These are phyloP conservation scores for Dryobates pubescens DNA, from an alignment of 2,797 vertebrate genomes.

Conservation along the genomic window DNA sequence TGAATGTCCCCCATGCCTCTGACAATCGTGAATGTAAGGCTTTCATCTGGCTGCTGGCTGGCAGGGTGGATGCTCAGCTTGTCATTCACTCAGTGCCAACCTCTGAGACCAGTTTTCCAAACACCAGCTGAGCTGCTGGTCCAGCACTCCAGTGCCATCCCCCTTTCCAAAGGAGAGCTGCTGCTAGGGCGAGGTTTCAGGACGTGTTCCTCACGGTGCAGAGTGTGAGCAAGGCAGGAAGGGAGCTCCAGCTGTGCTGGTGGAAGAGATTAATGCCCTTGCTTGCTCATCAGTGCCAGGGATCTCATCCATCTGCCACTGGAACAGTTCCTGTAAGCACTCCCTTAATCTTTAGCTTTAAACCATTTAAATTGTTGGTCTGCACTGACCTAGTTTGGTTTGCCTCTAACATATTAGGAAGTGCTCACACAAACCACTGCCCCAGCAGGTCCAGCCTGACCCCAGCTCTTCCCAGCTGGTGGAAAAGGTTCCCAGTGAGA, in stretches of 20 bases:
- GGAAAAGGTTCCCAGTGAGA: background rate
- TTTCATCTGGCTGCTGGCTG: background rate
- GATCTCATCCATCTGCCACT: conserved; percentile 29
- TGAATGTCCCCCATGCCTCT: background rate
- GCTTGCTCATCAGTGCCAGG: conserved; percentile 14
- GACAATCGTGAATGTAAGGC: background rate
- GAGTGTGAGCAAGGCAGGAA: accelerated
- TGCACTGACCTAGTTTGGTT: conserved; percentile 44
- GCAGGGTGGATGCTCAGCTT: background rate
- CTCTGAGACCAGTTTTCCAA: background rate
- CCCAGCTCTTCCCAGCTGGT: background rate
- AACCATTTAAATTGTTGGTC: conserved; percentile 55
- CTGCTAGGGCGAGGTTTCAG: background rate
- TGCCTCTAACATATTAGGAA: background rate
- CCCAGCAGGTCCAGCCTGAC: background rate
- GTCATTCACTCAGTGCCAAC: background rate
- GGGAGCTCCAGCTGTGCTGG: conserved; percentile 47
- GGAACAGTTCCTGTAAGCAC: conserved; percentile 27
- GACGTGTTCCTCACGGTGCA: background rate
- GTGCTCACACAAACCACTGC: background rate
- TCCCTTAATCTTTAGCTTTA: conserved; percentile 57
- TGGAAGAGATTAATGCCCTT: background rate
- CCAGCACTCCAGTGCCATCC: background rate
- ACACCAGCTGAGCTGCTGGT: background rate
- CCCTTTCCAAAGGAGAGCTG: background rate